Evolutionary conservation across 2,113 vertebrate species (phyloP).

Genomic region (Microcebus lehilahytsara): DNA sequence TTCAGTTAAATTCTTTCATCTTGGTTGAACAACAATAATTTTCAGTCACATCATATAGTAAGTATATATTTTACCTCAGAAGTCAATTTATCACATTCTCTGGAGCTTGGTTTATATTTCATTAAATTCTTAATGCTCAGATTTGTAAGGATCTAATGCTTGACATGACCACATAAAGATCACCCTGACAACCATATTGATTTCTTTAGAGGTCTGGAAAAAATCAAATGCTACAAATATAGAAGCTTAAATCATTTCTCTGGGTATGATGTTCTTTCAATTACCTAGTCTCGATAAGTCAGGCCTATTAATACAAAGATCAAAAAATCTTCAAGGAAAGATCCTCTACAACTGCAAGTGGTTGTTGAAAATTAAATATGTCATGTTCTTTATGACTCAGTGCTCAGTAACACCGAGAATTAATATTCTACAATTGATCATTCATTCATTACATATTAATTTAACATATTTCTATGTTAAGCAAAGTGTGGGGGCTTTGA

Average conservation of each 20-base stretch:
- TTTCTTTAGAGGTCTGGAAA: conserved; percentile 47
- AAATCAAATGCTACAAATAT: conserved; percentile 11
- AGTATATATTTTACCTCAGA: neutral
- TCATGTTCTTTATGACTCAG: neutral
- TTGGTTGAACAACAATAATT: conserved; percentile 56
- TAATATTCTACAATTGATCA: neutral
- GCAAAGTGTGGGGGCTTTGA: neutral
- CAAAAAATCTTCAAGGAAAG: neutral
- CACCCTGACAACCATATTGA: neutral
- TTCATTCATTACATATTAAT: neutral
- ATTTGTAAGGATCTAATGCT: conserved; percentile 40
- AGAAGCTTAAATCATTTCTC: neutral
- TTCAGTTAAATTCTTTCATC: conserved; percentile 56
- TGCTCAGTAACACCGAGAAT: neutral
- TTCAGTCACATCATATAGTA: conserved; percentile 32
- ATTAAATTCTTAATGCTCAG: neutral
- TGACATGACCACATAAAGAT: neutral
- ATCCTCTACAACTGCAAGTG: neutral
- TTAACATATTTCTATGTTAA: neutral
- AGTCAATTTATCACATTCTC: conserved; percentile 10
- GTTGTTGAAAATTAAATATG: neutral
- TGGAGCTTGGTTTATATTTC: conserved; percentile 52
- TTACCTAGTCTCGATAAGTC: neutral
- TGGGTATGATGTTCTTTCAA: neutral
- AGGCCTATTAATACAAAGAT: neutral